Conservation (phyloP, 2,113 vertebrate species). For the Ancistrus triradiatus region DNA sequence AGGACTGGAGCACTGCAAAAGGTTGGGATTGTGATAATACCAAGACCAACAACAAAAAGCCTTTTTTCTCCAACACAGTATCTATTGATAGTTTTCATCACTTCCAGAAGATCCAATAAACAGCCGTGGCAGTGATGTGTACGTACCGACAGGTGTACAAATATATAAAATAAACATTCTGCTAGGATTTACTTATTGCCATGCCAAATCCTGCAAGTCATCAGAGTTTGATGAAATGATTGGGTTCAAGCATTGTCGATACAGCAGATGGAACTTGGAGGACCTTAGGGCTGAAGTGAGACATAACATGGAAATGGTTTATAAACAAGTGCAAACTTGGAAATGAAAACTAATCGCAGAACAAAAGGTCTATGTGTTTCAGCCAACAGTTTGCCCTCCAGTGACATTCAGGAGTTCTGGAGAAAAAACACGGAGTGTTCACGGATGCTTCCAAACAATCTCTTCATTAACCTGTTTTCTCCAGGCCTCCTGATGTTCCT, state of each 20-base stretch:
- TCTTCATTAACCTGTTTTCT: slow-evolving; percentile 16
- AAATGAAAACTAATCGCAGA: slow-evolving; percentile 4
- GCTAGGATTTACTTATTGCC: background rate
- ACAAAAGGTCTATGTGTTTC: slow-evolving; percentile 33
- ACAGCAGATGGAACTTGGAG: background rate
- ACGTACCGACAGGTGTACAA: background rate
- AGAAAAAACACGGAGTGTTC: slow-evolving; percentile 28
- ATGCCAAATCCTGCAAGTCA: background rate
- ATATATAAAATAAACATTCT: background rate
- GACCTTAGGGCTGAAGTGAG: background rate
- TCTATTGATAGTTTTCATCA: background rate
- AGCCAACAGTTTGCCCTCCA: slow-evolving; percentile 17
- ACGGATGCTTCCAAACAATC: slow-evolving; percentile 26
- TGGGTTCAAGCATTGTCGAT: background rate
- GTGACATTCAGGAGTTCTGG: slow-evolving; percentile 25
- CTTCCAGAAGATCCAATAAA: background rate
- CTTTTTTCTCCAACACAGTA: too few relatives aligned
- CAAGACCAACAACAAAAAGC: too few relatives aligned
- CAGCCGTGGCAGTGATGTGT: background rate
- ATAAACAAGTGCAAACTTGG: slow-evolving; percentile 16
- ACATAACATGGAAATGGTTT: slow-evolving; percentile 8
- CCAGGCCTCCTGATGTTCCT: too few relatives aligned
- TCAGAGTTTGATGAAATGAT: background rate
- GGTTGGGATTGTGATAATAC: too few relatives aligned
- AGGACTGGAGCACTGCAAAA: too few relatives aligned